A percentile compares a stretch with the other conserved stretches of the same genome.
These are phyloP conservation scores for Oncorhynchus kisutch DNA, from an alignment of 2,113 vertebrate genomes.

Conservation along the genomic window DNA sequence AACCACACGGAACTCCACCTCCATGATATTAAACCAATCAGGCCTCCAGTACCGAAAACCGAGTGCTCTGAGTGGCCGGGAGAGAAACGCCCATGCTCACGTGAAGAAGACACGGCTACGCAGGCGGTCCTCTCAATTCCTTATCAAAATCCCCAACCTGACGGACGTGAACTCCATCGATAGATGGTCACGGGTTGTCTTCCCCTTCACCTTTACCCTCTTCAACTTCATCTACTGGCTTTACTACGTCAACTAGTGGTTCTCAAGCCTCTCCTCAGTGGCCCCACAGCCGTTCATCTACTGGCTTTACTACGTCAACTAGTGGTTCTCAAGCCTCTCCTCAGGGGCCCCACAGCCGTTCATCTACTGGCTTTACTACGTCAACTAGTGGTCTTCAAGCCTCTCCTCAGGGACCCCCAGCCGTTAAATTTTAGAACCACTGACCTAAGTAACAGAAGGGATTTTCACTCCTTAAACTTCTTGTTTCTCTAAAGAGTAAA, in stretches of 20 bases:
- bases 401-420: too few species aligned
- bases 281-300: conserved; percentile 73
- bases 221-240: conserved; percentile 99
- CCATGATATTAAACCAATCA: conserved; percentile 88
- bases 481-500: too few species aligned
- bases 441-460: neutral
- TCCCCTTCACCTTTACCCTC: conserved; percentile 92
- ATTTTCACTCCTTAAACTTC: too few species aligned
- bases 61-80: conserved; percentile 74
- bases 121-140: conserved; percentile 92
- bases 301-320: conserved; percentile 99
- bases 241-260: conserved; percentile 93
- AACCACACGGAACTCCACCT: conserved; percentile 82
- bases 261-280: too few species aligned
- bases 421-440: too few species aligned
- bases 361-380: neutral
- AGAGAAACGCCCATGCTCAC: conserved; percentile 73
- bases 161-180: conserved; percentile 97
- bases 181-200: conserved; percentile 96
- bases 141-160: conserved; percentile 97
- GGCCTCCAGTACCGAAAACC: conserved; percentile 93
- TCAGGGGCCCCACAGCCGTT: too few species aligned
- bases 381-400: too few species aligned
- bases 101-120: conserved; percentile 84
- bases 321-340: conserved; percentile 44